Base-by-base conservation (phyloP, 1,140 invertebrate species). In the Sitodiplosis mosellana region DNA sequence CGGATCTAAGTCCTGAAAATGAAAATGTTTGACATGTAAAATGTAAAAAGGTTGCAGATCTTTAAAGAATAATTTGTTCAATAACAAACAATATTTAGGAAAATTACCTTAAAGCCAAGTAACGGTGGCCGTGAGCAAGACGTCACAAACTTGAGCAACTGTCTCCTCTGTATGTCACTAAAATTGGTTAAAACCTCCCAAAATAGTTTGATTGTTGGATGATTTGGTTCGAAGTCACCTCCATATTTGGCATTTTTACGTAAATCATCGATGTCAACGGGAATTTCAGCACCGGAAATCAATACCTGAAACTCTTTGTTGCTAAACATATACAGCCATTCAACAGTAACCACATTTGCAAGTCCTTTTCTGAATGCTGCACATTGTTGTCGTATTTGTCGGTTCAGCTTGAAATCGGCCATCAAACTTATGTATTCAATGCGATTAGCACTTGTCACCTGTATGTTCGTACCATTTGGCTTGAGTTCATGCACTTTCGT, bases 371-470 rank as follows among this genome's bases (percentile, higher is more conserved):
- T 81, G 59, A 91, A 89, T 19, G 87, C 85, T 47, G 71, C 72
- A 56, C 87, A 92, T 53, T 96, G 91, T 2, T 77, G 70, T 42
- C 83, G 72, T 49, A 95, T 91, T 70, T 94, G 90, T 57, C 80
- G 69, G 64, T 96, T 96, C 18, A 97, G 69, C 67, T 94, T 94
- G 56, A 90, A 95, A 70, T 97, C 89, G 1, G 93, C 91, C 65
- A 98, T 83, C 47, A 94, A 66, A 64, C 96, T 90, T 55, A 98
- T 90, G 59, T 98, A 99, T 64, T 97, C 91, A 60, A 96, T 91
- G 48, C 87, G 75, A 69, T 98, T 97, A 46, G 81, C 75, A 53
- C 81, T 80, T 2, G 85, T 95, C 0, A 98, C 93, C 5, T 81
- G 74, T 56, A 94, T 94, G 57, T 87, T 83, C 15, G 78, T 69